Conservation (phyloP, 2,797 vertebrate species). For the Lepidocolaptes lacrymiger region DNA sequence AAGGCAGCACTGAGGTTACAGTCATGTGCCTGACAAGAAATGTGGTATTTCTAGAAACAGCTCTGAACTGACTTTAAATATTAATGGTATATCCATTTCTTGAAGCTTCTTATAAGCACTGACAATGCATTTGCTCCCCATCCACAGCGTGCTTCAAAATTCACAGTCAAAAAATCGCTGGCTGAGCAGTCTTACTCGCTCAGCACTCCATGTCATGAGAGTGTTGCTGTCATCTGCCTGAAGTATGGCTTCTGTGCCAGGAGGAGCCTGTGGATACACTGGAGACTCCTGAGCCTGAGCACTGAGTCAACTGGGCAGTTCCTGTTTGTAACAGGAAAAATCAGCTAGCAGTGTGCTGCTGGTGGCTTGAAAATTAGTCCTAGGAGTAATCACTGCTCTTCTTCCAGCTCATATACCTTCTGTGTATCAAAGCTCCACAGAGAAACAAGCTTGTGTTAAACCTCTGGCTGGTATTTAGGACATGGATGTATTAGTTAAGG, state of each 20-base stretch:
- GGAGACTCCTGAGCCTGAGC: not conserved
- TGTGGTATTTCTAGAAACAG: not conserved
- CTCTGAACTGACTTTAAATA: conserved; percentile 14
- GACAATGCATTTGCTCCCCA: not conserved
- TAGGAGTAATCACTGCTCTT: not conserved
- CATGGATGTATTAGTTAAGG: not conserved
- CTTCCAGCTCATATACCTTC: not conserved
- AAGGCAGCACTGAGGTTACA: not conserved
- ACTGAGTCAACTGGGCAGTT: not conserved
- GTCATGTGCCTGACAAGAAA: conserved; percentile 3
- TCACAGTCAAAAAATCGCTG: not conserved
- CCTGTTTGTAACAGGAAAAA: not conserved
- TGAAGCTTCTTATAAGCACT: not conserved
- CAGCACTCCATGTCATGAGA: not conserved
- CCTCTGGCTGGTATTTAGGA: not conserved
- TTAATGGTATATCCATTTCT: not conserved
- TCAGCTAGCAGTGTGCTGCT: not conserved
- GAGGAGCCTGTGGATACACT: not conserved
- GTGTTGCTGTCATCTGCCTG: not conserved
- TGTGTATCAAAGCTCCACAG: not conserved
- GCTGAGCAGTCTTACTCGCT: not conserved
- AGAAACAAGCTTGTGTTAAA: not conserved
- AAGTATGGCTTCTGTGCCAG: not conserved
- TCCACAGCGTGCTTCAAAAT: not conserved
- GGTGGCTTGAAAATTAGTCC: not conserved